Percentiles rank a stretch among this genome's conserved stretches.
These are phyloP conservation scores for Tenualosa ilisha DNA, from an alignment of 2,797 vertebrate species.

Conservation along the genomic window DNA sequence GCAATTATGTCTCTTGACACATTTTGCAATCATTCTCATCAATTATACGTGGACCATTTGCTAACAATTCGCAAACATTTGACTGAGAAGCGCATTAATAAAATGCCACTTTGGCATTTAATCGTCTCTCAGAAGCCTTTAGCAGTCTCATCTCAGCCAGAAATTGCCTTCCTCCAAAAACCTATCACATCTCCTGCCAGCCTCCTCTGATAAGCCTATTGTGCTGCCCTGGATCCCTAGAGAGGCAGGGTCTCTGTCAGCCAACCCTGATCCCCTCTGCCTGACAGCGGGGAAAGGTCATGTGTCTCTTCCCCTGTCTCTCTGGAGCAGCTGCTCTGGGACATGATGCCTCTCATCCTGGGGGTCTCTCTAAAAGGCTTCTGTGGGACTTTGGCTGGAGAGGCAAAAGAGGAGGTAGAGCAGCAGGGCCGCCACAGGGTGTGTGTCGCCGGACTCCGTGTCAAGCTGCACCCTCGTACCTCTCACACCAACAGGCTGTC, in stretches of 20 bases:
- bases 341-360: constrained; percentile 14
- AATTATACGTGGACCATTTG: constrained; percentile 7
- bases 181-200: constrained; percentile 24
- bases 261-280: constrained; percentile 5
- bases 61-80: constrained; percentile 24
- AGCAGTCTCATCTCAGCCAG: constrained; percentile 14
- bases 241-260: neutral
- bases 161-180: constrained; percentile 20
- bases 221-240: neutral
- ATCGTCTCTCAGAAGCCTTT: constrained; percentile 21
- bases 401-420: neutral
- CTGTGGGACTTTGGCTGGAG: constrained; percentile 34
- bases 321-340: neutral
- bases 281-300: constrained; percentile 25
- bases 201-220: neutral
- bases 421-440: constrained; percentile 19
- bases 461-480: neutral
- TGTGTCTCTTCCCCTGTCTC: constrained; percentile 6
- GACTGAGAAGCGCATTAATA: constrained; percentile 8
- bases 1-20: constrained; percentile 23
- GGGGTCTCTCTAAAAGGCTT: neutral
- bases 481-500: neutral
- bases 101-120: constrained; percentile 22
- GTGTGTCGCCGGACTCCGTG: constrained; percentile 26
- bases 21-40: constrained; percentile 19